Base-by-base conservation (phyloP, 1,140 invertebrate genomes). In the Brachystomella parvula region DNA sequence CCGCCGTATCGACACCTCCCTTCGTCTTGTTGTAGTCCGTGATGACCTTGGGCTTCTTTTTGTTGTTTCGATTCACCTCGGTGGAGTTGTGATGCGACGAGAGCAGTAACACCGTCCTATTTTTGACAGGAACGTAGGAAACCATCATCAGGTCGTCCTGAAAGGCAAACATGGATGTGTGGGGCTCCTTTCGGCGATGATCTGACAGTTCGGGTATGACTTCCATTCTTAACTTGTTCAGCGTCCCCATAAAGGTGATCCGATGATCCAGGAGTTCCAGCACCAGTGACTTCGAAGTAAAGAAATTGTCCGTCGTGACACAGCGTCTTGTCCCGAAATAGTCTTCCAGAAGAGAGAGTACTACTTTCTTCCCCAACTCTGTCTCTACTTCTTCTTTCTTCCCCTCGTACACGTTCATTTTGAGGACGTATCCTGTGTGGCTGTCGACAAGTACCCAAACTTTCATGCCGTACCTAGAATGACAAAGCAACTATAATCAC, bases 371-470 rank as follows among this genome's bases (percentile, higher is more conserved):
- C 30, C 57, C 57, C 30, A 12, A 6, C 12, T 59, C 9, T 2
- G 12, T 31, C 30, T 59, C 57, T 24, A 28, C 26, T 30, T 26
- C 9, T 26, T 15, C 57, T 9, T 29, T 29, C 30, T 59, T 28
- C 26, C 57, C 57, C 30, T 59, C 9, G 30, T 59, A 59, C 9
- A 53, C 6, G 12, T 6, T 17, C 12, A 53, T 15, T 6, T 61
- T 61, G 3, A 32, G 21, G 39, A 61, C 33, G 31, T 39, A 61
- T 24, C 31, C 31, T 2, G 60, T 61, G 12, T 2, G 12, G 19
- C 12, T 44, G 32, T 75, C 74, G 17, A 63, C 58, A 24, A 76
- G 19, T 12, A 74, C 67, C 61, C 71, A 74, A 28, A 76, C 67
- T 72, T 76, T 76, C 2, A 53, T 53, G 9, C 49, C 49, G 21